phyloP scores from a whole-genome alignment of 2,888 invertebrate genomes.

The Cataglyphis livida region DNA sequence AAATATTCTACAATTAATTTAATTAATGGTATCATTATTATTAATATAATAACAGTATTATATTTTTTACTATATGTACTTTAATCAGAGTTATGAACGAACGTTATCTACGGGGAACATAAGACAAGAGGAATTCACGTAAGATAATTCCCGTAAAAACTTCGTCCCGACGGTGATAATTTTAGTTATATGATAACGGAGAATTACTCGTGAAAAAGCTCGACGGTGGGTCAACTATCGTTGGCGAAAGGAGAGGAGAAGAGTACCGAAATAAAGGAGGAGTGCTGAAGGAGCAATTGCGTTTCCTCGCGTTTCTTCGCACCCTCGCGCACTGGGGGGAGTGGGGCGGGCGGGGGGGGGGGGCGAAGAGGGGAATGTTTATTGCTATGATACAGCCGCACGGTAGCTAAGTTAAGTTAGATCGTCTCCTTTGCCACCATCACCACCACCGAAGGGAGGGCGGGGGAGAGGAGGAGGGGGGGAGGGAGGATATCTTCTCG shows the following conservation, averaged over 20 bases:
- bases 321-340: conserved; percentile 17
- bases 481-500: conserved; percentile 21
- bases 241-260: neutral
- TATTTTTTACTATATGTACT: neutral
- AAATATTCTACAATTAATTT: neutral
- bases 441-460: neutral
- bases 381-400: conserved; percentile 67
- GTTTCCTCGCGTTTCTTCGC: conserved; percentile 39
- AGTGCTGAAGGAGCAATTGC: conserved; percentile 48
- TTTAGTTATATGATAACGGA: conserved; percentile 37
- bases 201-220: conserved; percentile 17
- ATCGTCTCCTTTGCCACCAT: conserved; percentile 71
- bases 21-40: neutral
- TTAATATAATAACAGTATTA: neutral
- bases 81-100: neutral
- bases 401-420: conserved; percentile 59
- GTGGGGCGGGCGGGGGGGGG: neutral
- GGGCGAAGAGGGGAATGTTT: conserved; percentile 67
- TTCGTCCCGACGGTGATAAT: neutral
- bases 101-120: neutral
- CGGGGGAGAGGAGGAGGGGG: neutral
- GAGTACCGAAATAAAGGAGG: conserved; percentile 25
- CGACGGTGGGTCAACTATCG: conserved; percentile 4
- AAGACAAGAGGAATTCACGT: conserved; percentile 1
- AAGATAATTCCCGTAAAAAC: conserved; percentile 18